phyloP scores from a whole-genome alignment of 2,797 vertebrate species.

The Helostoma temminkii region DNA sequence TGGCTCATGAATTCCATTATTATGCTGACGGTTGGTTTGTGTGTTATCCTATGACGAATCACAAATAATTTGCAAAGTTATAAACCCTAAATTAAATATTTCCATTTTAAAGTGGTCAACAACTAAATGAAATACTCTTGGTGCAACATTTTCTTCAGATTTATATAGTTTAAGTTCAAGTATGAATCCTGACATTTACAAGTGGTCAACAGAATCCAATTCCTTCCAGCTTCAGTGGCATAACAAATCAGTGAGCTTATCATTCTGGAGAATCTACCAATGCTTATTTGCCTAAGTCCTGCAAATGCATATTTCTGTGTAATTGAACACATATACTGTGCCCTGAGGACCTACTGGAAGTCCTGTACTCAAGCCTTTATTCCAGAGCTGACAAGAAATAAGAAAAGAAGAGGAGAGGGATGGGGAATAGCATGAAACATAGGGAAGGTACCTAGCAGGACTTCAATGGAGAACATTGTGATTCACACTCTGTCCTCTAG shows the following conservation, averaged over 20 bases:
- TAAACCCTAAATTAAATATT: too few species aligned
- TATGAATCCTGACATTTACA: neutral
- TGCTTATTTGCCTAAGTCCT: constrained; percentile 21
- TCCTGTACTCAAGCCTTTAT: neutral
- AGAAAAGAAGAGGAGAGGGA: neutral
- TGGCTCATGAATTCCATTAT: too few species aligned
- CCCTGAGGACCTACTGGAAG: too few species aligned
- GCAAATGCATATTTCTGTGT: constrained; percentile 12
- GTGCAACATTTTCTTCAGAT: neutral
- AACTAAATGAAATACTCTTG: neutral
- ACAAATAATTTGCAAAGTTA: too few species aligned
- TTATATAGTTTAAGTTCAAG: neutral
- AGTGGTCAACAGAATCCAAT: neutral
- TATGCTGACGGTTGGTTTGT: too few species aligned
- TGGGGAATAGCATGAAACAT: neutral
- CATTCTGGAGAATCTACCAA: neutral
- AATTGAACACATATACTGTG: too few species aligned
- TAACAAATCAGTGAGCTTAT: neutral
- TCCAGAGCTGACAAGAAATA: neutral
- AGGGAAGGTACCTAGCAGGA: neutral
- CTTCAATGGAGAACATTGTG: neutral
- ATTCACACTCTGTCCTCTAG: too few species aligned
- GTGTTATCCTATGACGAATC: too few species aligned
- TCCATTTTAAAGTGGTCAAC: constrained; percentile 9
- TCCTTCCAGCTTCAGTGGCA: neutral